phyloP scores from a whole-genome alignment of 2,797 vertebrate genomes.

The Sebastes hopkinsi region DNA sequence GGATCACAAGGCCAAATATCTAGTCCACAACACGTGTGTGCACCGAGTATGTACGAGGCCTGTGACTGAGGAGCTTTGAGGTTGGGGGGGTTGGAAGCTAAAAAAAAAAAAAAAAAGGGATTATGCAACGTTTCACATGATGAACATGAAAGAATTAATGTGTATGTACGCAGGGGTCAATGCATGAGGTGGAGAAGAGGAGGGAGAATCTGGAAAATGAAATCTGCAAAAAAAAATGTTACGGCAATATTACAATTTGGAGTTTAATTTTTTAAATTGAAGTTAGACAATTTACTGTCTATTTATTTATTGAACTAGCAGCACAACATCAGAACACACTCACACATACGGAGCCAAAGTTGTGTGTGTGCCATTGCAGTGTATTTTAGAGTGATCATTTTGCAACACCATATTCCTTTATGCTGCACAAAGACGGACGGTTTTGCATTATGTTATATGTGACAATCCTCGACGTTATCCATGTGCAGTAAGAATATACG shows the following conservation, averaged over 20 bases:
- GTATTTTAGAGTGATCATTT: not conserved
- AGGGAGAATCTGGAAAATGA: not conserved
- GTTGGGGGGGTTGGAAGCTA: not conserved
- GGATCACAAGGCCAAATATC: slow-evolving; percentile 74
- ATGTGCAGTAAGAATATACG: not conserved
- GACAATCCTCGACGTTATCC: not conserved
- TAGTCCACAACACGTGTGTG: slow-evolving; percentile 63
- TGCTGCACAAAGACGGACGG: not conserved
- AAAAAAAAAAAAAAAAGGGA: not conserved
- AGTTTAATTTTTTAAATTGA: not conserved
- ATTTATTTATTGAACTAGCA: not conserved
- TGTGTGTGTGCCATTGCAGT: not conserved
- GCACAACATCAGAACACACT: not conserved
- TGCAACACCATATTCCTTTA: not conserved
- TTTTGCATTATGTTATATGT: not conserved
- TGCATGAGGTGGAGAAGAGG: not conserved
- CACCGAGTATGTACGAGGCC: slow-evolving; percentile 30
- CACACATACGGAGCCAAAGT: not conserved
- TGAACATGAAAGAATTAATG: slow-evolving; percentile 11
- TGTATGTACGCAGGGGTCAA: not conserved
- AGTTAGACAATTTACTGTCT: not conserved
- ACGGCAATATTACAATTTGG: not conserved
- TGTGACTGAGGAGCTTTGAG: slow-evolving; percentile 9
- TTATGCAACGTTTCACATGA: slow-evolving; percentile 51
- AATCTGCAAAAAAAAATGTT: not conserved